phyloP scores from a whole-genome alignment of 2,888 invertebrate genomes.

The Ormyrus rosae region DNA sequence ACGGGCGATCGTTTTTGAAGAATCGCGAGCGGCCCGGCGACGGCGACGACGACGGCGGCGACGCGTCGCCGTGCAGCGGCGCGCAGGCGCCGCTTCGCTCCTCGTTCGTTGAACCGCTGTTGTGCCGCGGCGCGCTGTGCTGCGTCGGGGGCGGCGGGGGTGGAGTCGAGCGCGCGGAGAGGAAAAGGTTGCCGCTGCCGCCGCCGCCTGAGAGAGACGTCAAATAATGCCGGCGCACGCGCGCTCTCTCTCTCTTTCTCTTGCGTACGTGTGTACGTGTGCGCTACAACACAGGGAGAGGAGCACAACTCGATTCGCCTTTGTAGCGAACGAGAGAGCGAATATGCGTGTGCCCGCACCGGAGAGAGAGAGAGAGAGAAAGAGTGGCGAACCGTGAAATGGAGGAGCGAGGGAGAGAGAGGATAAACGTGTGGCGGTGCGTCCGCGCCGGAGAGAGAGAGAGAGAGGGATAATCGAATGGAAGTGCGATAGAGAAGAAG shows the following conservation, averaged over 20 bases:
- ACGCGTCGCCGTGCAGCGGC: conserved; percentile 59
- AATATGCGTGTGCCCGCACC: not conserved
- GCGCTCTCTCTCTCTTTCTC: not conserved
- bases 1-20: not conserved
- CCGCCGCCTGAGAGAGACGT: conserved; percentile 51
- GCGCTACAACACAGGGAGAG: conserved; percentile 5
- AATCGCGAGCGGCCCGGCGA: no score
- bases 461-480: conserved; percentile 37
- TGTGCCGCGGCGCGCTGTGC: conserved; percentile 39
- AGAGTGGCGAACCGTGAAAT: conserved; percentile 22
- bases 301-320: conserved; percentile 37
- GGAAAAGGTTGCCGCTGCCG: conserved; percentile 40
- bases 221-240: conserved; percentile 17
- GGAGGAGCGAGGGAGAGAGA: not conserved
- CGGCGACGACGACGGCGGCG: not conserved
- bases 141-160: conserved; percentile 33
- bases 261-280: not conserved
- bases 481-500: conserved; percentile 1
- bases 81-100: conserved; percentile 70
- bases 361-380: conserved; percentile 1
- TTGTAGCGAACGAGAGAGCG: not conserved
- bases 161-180: conserved; percentile 52
- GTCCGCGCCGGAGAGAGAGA: not conserved
- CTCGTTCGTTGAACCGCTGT: conserved; percentile 73
- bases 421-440: not conserved